Conservation (phyloP, 1,140 invertebrate genomes). For the Agraylea sexmaculata region DNA sequence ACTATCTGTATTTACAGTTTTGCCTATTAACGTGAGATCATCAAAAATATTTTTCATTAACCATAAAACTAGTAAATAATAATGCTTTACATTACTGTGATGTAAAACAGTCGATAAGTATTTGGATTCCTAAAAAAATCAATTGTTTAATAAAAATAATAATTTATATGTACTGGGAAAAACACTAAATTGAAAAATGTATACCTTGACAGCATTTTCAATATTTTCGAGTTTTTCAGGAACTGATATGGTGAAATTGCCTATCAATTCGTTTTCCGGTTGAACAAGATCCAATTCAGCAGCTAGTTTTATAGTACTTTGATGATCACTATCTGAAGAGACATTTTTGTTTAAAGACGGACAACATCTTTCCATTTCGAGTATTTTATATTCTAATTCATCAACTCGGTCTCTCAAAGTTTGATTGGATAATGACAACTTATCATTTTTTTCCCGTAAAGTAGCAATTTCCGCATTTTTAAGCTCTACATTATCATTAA, state of each 20-base stretch:
- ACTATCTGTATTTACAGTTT: no score
- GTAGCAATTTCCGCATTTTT: constrained; percentile 1
- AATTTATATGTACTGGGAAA: constrained; percentile 1
- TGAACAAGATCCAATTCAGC: constrained; percentile 45
- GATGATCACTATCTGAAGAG: no score
- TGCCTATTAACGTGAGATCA: constrained; percentile 8
- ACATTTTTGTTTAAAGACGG: no score
- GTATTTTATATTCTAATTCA: no score
- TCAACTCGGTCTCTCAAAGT: no score
- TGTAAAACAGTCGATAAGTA: constrained; percentile 8
- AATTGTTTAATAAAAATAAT: not conserved
- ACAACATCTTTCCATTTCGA: no score
- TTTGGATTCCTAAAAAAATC: constrained; percentile 8
- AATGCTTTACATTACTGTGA: constrained; percentile 8
- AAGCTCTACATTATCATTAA: constrained; percentile 1
- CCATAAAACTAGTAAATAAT: constrained; percentile 8
- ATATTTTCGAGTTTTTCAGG: constrained; percentile 13
- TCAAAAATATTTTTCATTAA: constrained; percentile 9
- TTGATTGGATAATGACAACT: no score
- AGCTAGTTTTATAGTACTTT: constrained; percentile 28
- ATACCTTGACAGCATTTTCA: constrained; percentile 8
- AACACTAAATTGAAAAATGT: constrained; percentile 8
- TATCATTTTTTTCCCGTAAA: no score
- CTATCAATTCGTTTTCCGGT: constrained; percentile 56
- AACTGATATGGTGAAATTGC: constrained; percentile 59